phyloP scores from a whole-genome alignment of 2,888 invertebrate genomes.

The Nineta flava region DNA sequence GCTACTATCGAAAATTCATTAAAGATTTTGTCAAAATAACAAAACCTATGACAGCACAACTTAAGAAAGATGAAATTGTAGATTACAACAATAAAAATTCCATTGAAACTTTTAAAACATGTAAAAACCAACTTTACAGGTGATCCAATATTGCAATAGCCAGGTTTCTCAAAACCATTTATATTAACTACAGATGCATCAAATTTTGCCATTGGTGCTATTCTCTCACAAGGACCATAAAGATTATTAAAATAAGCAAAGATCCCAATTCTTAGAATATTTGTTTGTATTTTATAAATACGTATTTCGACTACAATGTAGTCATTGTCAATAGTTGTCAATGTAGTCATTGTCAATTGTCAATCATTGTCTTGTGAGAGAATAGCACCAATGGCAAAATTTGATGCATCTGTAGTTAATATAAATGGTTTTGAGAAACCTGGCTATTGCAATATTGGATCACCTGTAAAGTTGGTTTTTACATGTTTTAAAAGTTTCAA shows the following conservation, averaged over 20 bases:
- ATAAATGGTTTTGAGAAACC: conserved; percentile 17
- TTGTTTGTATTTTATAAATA: too few relatives aligned
- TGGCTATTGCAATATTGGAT: conserved; percentile 15
- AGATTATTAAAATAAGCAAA: too few relatives aligned
- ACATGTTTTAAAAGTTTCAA: conserved; percentile 11
- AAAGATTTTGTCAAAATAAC: conserved; percentile 11
- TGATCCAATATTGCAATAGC: conserved; percentile 15
- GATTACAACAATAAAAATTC: conserved; percentile 5
- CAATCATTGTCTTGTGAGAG: too few relatives aligned
- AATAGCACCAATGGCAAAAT: conserved; percentile 16
- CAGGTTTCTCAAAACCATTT: conserved; percentile 17
- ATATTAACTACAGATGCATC: conserved; percentile 21
- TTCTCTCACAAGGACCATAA: conserved; percentile 12
- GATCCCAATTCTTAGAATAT: too few relatives aligned
- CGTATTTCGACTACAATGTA: too few relatives aligned
- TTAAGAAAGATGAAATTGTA: conserved; percentile 7
- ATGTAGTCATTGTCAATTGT: too few relatives aligned
- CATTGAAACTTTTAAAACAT: conserved; percentile 10
- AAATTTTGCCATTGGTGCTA: conserved; percentile 17
- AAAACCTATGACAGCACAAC: conserved; percentile 12
- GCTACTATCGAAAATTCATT: conserved; percentile 16
- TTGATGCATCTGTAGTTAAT: conserved; percentile 21
- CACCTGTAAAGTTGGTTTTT: conserved; percentile 14
- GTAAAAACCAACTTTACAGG: conserved; percentile 14
- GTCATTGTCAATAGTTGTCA: too few relatives aligned